Evolutionary conservation across 2,113 vertebrate genomes (phyloP), one percentile per base, ranked within the genome.

Genomic region (Oplegnathus fasciatus): DNA sequence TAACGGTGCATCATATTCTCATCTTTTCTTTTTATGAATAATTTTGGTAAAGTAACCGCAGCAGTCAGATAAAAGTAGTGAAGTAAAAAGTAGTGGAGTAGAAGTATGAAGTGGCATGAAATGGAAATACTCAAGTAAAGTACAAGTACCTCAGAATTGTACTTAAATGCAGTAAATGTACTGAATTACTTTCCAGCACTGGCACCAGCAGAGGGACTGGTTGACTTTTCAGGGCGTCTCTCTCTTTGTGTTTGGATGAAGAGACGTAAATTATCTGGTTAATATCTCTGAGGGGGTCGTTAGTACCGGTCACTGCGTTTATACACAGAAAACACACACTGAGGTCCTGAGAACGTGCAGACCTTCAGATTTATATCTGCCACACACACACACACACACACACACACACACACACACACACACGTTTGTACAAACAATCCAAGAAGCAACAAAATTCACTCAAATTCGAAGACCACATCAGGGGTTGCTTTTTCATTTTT

Each of bases 241-340:
- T 30, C 14, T 84, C 58, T 80, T 54, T 70, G 82, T 76, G 44
- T 46, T 17, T 1, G 46, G n/a, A n/a, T n/a, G n/a, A n/a, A n/a
- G n/a, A 28, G 20, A 61, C 28, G 17, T 85, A 40, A 85, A 85
- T 69, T 0, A 67, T 58, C 20, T 40, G 2, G n/a, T 84, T 72
- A 80, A 40, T 1, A 4, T 65, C 65, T 5, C 66, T 0, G 69
- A 60, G 73, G 86, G n/a, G 84, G 78, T 84, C 78, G 10, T 92
- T 92, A 92, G 79, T 90, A 9, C 5, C 81, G 85, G 80, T 88
- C 89, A 89, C 75, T 64, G 85, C 18, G 1, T 70, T 1, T 24
- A 4, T 4, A 75, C 83, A 48, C 58, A 71, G 8, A 28, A 22
- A 37, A 64, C 18, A 66, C 52, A 54, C 50, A 37, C 17, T 6